Base-by-base conservation (phyloP, 2,113 vertebrate genomes). In the western clawed frog (Xenopus tropicalis) region DNA sequence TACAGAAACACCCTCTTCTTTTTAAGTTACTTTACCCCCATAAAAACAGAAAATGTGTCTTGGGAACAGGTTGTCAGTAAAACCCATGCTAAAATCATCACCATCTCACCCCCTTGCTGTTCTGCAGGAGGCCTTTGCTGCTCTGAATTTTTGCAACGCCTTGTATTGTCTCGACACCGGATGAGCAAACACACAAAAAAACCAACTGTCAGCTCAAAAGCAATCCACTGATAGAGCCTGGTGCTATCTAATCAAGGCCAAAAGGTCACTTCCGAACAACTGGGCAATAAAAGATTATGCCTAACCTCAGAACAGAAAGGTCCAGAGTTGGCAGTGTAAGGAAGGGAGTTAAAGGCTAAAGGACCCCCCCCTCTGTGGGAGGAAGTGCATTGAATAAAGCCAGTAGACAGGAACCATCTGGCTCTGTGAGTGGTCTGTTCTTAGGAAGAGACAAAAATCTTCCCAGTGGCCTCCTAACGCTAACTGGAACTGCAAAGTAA, bases 221-320 rank as follows among this genome's bases (percentile, higher is more conserved):
- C 92, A 93, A 89, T 91, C 85, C 86, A 84, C 90, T 89, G 94
- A 94, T 92, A 92, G 93, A 92, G 95, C 92, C 92, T 90, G 90
- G 91, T 93, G 93, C 94, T 95, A 95, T 96, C 94, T 95, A 95
- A 96, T 95, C 96, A 96, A 97, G 95, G 94, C 89, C 94, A 96
- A 93, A 91, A 95, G 95, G 96, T 95, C 94, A 98, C 93, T 98
- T 98, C 95, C 96, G 92, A 97, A 97, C 96, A 97, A 98, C 95
- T 95, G 94, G 95, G 93, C 94, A 96, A 97, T 97, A 96, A 97
- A 97, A 96, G 95, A 95, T 95, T 95, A 96, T 95, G 95, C 95
- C 94, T 91, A 94, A 92, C 85, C 89, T 63, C 90, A 92, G 91
- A 93, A 92, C 88, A 91, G 90, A 92, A 89, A 90, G 90, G 91